Percentiles rank a stretch among this genome's conserved stretches.
These are phyloP conservation scores for Pogonomyrmex californicus DNA, from an alignment of 1,140 invertebrate genomes.

Conservation along the genomic window DNA sequence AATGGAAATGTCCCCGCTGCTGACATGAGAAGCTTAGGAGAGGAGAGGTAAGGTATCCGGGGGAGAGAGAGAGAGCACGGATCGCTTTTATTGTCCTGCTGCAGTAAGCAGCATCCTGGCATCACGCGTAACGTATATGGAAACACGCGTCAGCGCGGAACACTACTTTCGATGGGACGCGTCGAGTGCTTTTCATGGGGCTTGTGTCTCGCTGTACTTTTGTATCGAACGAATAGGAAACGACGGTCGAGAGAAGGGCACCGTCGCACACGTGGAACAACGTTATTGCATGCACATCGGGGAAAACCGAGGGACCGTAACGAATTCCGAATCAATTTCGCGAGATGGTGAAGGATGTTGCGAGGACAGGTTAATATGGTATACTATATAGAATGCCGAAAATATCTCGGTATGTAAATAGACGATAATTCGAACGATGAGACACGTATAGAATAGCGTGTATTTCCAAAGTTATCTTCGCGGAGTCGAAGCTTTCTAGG, in stretches of 20 bases:
- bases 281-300: slow-evolving; percentile 19
- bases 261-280: slow-evolving; percentile 37
- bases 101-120: slow-evolving; percentile 78
- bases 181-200: slow-evolving; percentile 66
- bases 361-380: neutral
- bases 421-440: neutral
- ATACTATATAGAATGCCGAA: neutral
- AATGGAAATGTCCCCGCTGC: slow-evolving; percentile 84
- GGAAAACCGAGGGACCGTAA: slow-evolving; percentile 4
- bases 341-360: neutral
- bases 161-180: slow-evolving; percentile 67
- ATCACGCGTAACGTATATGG: slow-evolving; percentile 70
- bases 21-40: slow-evolving; percentile 65
- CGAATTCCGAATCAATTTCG: slow-evolving; percentile 20
- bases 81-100: slow-evolving; percentile 79
- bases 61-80: neutral
- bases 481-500: slow-evolving; percentile 4
- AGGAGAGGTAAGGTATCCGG: slow-evolving; percentile 69
- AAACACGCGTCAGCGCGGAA: slow-evolving; percentile 64
- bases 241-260: neutral
- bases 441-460: neutral
- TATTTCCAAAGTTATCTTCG: slow-evolving; percentile 52
- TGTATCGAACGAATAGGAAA: slow-evolving; percentile 45
- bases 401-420: neutral
- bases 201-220: slow-evolving; percentile 14